Conservation (phyloP, 1,140 invertebrate genomes). For the Solen grandis region DNA sequence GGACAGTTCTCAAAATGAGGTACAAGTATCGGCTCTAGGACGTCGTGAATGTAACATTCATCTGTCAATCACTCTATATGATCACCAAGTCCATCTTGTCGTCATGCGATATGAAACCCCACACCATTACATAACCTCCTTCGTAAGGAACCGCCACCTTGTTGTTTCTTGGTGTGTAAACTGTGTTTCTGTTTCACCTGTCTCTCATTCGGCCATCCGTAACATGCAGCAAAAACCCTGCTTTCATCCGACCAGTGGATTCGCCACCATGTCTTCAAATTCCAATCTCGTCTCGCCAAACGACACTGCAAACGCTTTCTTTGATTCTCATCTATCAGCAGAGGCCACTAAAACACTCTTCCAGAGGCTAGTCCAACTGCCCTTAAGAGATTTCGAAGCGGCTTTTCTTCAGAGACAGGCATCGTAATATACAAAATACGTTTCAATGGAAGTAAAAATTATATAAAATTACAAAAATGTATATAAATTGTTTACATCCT, state of each 20-base stretch:
- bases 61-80: neutral
- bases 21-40: no score
- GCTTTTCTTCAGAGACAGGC: no score
- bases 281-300: slow-evolving; percentile 21
- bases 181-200: no score
- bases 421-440: no score
- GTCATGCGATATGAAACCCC: neutral
- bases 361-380: no score
- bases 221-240: neutral
- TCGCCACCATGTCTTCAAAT: slow-evolving; percentile 10
- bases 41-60: no score
- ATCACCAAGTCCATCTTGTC: neutral
- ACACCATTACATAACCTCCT: no score
- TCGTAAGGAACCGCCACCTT: no score
- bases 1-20: neutral
- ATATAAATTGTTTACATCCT: no score
- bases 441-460: no score
- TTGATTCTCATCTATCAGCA: neutral
- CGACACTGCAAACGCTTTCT: slow-evolving; percentile 12
- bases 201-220: no score
- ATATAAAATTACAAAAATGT: no score
- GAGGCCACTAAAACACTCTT: neutral
- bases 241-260: slow-evolving; percentile 16
- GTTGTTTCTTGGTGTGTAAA: slow-evolving; percentile 18
- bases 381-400: neutral